Percentiles rank a stretch among this genome's conserved stretches.
Evolutionary conservation across 2,888 invertebrate genomes (phyloP).

Genomic region (Zygothrica quintamaculata): DNA sequence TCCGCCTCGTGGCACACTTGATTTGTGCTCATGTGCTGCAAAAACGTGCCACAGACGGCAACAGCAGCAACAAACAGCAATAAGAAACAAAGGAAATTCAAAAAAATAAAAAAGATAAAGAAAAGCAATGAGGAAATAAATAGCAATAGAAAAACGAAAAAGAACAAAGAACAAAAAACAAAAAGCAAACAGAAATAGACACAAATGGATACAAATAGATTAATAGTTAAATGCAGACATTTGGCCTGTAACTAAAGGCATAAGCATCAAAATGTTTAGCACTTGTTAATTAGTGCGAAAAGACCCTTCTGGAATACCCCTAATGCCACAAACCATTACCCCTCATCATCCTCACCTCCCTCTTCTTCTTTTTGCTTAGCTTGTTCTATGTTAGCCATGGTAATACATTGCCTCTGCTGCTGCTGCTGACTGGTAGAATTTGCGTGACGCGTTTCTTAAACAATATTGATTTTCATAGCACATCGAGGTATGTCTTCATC

Average conservation of each 20-base stretch:
- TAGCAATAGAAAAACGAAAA: too few species aligned
- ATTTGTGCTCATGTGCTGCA: conserved; percentile 54
- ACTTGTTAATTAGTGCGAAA: conserved; percentile 62
- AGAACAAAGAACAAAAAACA: conserved; percentile 2
- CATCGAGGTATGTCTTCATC: conserved; percentile 58
- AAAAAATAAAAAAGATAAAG: neutral
- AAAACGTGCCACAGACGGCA: conserved; percentile 51
- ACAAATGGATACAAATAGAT: conserved; percentile 1
- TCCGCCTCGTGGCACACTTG: conserved; percentile 22
- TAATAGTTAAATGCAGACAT: conserved; percentile 38
- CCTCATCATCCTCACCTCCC: neutral
- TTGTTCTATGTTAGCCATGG: conserved; percentile 38
- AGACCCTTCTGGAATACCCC: conserved; percentile 17
- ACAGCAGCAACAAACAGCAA: conserved; percentile 18
- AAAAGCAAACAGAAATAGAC: conserved; percentile 20
- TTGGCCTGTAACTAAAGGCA: conserved; percentile 25
- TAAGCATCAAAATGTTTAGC: conserved; percentile 65
- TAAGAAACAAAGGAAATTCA: conserved; percentile 18
- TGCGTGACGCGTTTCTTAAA: conserved; percentile 68
- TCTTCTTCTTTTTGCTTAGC: neutral
- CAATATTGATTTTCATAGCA: conserved; percentile 66
- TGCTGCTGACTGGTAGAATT: conserved; percentile 43
- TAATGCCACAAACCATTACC: neutral
- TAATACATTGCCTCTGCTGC: too few species aligned
- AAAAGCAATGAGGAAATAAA: neutral